phyloP scores from a whole-genome alignment of 2,797 vertebrate species.

The Todus mexicanus region DNA sequence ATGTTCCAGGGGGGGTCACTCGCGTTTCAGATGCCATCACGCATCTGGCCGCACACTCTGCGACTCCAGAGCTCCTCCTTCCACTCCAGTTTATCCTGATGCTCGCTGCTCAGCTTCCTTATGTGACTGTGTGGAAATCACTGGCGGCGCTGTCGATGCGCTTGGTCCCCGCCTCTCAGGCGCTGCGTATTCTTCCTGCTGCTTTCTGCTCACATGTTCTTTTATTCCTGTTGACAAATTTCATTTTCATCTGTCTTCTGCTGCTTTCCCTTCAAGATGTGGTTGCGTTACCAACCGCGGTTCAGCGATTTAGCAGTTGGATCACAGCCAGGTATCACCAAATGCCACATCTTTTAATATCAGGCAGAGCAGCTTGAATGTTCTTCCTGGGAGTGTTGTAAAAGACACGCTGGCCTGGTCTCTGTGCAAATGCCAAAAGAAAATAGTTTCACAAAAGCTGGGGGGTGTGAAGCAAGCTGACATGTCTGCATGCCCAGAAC shows the following conservation, averaged over 20 bases:
- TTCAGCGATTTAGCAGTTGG: conserved; percentile 48
- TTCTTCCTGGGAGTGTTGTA: conserved; percentile 20
- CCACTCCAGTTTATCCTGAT: background rate
- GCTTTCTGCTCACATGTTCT: conserved; percentile 48
- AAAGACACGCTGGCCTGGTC: conserved; percentile 33
- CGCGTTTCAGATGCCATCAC: background rate
- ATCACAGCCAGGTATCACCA: conserved; percentile 49
- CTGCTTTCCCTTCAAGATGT: conserved; percentile 57
- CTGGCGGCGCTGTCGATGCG: background rate
- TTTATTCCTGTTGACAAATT: conserved; percentile 59
- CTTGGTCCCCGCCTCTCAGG: background rate
- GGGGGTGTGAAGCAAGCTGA: conserved; percentile 14
- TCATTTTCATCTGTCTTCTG: conserved; percentile 51
- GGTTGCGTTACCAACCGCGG: conserved; percentile 24
- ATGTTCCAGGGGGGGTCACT: background rate
- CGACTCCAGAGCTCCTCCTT: background rate
- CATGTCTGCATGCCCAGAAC: conserved; percentile 1
- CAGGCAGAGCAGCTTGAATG: conserved; percentile 45
- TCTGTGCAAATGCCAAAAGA: conserved; percentile 27
- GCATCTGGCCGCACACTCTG: background rate
- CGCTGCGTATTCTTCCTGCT: conserved; percentile 17
- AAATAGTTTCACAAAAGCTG: background rate
- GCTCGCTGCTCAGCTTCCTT: background rate
- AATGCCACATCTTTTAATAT: conserved; percentile 58
- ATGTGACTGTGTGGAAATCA: background rate